Conservation (phyloP, 2,797 vertebrate genomes). For the Orientallactaga sibirica region DNA sequence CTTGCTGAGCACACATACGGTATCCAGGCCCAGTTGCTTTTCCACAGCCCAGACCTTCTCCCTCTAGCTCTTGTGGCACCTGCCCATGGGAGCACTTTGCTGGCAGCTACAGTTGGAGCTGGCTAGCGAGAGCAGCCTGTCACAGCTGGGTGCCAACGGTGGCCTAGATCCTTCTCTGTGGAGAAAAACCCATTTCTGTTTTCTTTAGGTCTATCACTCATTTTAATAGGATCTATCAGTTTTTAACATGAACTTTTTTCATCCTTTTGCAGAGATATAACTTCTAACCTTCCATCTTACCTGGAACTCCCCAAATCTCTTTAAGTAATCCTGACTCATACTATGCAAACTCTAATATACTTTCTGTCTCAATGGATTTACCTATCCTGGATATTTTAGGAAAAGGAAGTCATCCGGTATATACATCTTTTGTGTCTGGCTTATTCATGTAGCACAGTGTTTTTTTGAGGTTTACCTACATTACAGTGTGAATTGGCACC, state of each 20-base stretch:
- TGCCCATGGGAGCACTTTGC: neutral
- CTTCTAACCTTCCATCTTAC: neutral
- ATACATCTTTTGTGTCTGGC: neutral
- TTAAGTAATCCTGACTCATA: neutral
- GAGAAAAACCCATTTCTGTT: neutral
- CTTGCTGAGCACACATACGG: neutral
- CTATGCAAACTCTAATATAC: neutral
- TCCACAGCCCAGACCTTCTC: neutral
- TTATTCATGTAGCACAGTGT: neutral
- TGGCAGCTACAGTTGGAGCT: neutral
- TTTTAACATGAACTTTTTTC: neutral
- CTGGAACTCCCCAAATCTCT: neutral
- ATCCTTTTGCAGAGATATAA: neutral
- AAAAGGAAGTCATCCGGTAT: neutral
- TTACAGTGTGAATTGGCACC: neutral
- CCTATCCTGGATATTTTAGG: conserved; percentile 25
- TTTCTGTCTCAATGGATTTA: conserved; percentile 36
- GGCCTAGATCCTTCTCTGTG: neutral
- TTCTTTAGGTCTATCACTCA: neutral
- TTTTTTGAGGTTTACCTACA: neutral
- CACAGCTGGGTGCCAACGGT: neutral
- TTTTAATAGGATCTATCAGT: neutral
- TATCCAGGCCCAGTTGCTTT: neutral
- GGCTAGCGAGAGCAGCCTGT: neutral
- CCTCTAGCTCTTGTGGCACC: neutral